Conservation (phyloP, 2,797 vertebrate genomes). For the Trachurus trachurus region DNA sequence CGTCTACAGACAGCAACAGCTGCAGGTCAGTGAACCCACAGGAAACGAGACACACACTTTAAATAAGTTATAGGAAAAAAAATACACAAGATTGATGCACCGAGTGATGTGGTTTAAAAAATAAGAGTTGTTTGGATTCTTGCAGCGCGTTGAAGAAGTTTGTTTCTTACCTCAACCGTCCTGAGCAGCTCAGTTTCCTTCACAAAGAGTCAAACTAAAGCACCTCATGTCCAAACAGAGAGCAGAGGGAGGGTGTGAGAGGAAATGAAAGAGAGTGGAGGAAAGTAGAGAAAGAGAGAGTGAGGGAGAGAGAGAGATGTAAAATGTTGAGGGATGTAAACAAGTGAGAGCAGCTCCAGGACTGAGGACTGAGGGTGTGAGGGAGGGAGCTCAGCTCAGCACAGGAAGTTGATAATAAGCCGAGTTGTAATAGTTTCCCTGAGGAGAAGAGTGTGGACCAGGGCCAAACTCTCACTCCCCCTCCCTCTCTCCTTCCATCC, state of each 20-base stretch:
- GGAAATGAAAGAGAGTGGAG: neutral
- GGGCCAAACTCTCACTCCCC: conserved; percentile 23
- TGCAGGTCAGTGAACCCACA: neutral
- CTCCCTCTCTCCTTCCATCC: conserved; percentile 13
- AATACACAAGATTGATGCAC: no score
- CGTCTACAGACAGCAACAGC: neutral
- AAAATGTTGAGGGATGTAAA: conserved; percentile 31
- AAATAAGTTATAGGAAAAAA: neutral
- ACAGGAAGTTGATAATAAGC: conserved; percentile 70
- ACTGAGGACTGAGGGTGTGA: conserved; percentile 34
- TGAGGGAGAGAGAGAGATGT: neutral
- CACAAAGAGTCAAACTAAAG: neutral
- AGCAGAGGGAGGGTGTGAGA: conserved; percentile 19
- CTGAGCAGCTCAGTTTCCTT: conserved; percentile 11
- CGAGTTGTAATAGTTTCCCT: conserved; percentile 71
- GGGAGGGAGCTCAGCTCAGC: conserved; percentile 28
- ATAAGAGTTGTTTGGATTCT: no score
- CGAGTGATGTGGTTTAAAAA: no score
- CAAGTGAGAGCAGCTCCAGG: neutral
- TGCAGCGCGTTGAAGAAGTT: conserved; percentile 1
- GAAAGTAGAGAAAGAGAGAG: neutral
- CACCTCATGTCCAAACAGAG: conserved; percentile 45
- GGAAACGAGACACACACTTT: neutral
- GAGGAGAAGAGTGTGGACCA: conserved; percentile 59
- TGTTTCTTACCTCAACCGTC: conserved; percentile 37